Percentiles rank a stretch among this genome's conserved stretches.
Conservation (phyloP, 2,113 vertebrate genomes). For the Gobio gobio region DNA sequence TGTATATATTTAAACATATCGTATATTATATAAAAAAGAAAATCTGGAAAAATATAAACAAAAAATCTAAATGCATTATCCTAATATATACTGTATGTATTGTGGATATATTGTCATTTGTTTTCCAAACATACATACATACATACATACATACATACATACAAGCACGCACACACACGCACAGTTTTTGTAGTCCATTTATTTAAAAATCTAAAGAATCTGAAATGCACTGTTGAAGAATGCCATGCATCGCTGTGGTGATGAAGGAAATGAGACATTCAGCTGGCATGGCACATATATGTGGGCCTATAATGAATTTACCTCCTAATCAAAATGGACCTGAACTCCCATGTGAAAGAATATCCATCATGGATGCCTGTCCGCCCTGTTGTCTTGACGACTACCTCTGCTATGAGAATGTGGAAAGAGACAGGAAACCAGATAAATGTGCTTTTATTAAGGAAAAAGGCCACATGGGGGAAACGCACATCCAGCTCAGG, state of each 20-base stretch:
- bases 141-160: neutral
- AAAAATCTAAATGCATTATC: neutral
- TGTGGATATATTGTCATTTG: neutral
- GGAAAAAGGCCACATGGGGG: slow-evolving; percentile 64
- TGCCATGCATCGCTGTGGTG: neutral
- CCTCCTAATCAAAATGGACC: slow-evolving; percentile 70
- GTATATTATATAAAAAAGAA: no score
- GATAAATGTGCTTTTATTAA: slow-evolving; percentile 69
- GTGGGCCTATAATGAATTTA: slow-evolving; percentile 62
- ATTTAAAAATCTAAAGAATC: neutral
- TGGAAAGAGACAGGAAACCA: neutral
- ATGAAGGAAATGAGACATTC: neutral
- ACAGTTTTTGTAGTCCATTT: neutral
- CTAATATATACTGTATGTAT: neutral
- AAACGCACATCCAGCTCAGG: slow-evolving; percentile 61
- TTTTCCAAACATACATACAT: neutral
- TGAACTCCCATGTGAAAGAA: slow-evolving; percentile 56
- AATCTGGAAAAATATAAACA: no score
- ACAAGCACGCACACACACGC: neutral
- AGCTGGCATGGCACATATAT: slow-evolving; percentile 47
- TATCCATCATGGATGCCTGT: slow-evolving; percentile 43
- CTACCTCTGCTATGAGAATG: slow-evolving; percentile 6
- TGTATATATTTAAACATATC: neutral
- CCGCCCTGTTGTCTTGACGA: slow-evolving; percentile 35
- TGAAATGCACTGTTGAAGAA: neutral